Evolutionary conservation across 2,797 vertebrate species (phyloP).

Genomic region (Channallabes apus): DNA sequence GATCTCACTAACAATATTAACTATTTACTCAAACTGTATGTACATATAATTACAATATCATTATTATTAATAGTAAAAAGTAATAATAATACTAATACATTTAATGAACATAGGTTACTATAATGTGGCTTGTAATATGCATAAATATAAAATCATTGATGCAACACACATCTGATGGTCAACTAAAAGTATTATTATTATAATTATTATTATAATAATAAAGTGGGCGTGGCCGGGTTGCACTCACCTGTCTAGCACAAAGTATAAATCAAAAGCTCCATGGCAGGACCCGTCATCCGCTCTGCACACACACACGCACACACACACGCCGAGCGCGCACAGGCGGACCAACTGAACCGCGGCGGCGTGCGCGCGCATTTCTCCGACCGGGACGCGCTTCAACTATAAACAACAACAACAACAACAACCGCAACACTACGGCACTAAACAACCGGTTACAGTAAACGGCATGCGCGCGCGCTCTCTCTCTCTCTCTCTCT

Average conservation of each 20-base stretch:
- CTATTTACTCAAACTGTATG: too few relatives aligned
- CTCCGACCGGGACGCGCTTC: neutral
- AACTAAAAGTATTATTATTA: neutral
- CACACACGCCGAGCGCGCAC: conserved; percentile 36
- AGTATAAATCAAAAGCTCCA: conserved; percentile 90
- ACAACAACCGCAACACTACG: neutral
- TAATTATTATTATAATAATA: neutral
- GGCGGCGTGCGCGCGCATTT: conserved; percentile 31
- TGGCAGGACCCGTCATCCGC: conserved; percentile 81
- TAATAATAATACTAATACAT: neutral
- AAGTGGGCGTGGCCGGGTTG: conserved; percentile 13
- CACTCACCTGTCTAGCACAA: conserved; percentile 90
- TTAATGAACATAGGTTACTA: neutral
- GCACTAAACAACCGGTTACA: neutral
- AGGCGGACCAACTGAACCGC: conserved; percentile 36
- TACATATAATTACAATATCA: neutral
- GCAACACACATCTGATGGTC: neutral
- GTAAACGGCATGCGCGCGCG: neutral
- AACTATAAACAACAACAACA: too few relatives aligned
- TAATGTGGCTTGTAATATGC: neutral
- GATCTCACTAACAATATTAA: neutral
- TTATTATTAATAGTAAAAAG: neutral
- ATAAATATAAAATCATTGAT: neutral
- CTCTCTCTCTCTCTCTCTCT: neutral
- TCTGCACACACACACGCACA: conserved; percentile 40